These are phyloP conservation scores for Anhinga rufa DNA, from an alignment of 2,113 vertebrate genomes.

Conservation along the genomic window DNA sequence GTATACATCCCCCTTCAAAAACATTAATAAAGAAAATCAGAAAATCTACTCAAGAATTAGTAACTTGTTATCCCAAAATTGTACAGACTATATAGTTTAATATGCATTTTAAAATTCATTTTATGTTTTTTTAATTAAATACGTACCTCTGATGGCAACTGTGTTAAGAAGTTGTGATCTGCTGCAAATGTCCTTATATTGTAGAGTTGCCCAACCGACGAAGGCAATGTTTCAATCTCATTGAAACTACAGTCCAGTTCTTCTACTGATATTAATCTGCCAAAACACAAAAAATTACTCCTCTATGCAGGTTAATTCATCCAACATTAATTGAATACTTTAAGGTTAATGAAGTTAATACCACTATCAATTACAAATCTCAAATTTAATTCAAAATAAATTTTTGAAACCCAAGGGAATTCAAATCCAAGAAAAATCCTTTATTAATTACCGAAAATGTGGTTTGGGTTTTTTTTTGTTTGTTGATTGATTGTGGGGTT, in stretches of 20 bases:
- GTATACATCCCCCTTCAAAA: background rate
- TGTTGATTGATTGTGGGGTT: background rate
- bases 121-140: background rate
- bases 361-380: background rate
- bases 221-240: conserved; percentile 92
- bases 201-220: conserved; percentile 85
- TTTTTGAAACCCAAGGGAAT: background rate
- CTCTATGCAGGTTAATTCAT: background rate
- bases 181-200: conserved; percentile 93
- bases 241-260: conserved; percentile 98
- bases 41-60: background rate
- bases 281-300: background rate
- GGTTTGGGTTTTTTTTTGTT: background rate
- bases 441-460: background rate
- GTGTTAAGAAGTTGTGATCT: conserved; percentile 93
- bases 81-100: background rate
- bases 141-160: conserved; percentile 88
- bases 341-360: background rate
- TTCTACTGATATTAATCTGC: conserved; percentile 84
- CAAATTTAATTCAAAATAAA: background rate
- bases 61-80: background rate
- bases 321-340: background rate
- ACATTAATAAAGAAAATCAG: background rate
- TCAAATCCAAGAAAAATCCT: background rate
- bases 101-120: background rate